Evolutionary conservation across 2,888 invertebrate genomes (phyloP).

Genomic region (Drosophila mayaguana): DNA sequence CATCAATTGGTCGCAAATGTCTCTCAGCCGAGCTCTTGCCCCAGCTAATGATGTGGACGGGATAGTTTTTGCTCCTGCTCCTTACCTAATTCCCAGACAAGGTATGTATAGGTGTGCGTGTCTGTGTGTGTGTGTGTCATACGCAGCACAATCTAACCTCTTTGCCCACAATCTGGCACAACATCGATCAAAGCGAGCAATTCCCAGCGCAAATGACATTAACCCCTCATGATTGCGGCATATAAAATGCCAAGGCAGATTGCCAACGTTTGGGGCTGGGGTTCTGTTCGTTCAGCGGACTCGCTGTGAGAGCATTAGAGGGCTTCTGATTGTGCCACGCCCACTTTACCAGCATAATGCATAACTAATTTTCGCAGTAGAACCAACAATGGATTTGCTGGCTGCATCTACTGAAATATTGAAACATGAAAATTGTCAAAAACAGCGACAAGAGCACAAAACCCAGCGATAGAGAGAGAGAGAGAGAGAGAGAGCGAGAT

Average conservation of each 20-base stretch:
- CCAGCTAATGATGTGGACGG: constrained; percentile 34
- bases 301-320: constrained; percentile 44
- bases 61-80: constrained; percentile 13
- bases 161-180: constrained; percentile 18
- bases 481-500: too few relatives aligned
- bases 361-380: constrained; percentile 71
- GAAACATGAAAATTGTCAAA: constrained; percentile 81
- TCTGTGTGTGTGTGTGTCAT: not conserved
- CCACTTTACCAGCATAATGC: constrained; percentile 64
- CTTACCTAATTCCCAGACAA: constrained; percentile 8
- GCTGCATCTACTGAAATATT: constrained; percentile 73
- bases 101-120: not conserved
- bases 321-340: constrained; percentile 25
- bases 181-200: constrained; percentile 67
- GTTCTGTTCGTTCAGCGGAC: constrained; percentile 10
- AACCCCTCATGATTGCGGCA: constrained; percentile 13
- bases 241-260: constrained; percentile 5
- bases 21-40: constrained; percentile 22
- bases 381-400: constrained; percentile 47
- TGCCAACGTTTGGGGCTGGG: constrained; percentile 12
- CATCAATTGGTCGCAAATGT: constrained; percentile 26
- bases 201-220: constrained; percentile 45
- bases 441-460: constrained; percentile 54
- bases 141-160: not conserved
- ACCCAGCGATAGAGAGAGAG: not conserved